These are phyloP conservation scores for Tangara arthus DNA, from an alignment of 2,797 vertebrate genomes.

Conservation along the genomic window DNA sequence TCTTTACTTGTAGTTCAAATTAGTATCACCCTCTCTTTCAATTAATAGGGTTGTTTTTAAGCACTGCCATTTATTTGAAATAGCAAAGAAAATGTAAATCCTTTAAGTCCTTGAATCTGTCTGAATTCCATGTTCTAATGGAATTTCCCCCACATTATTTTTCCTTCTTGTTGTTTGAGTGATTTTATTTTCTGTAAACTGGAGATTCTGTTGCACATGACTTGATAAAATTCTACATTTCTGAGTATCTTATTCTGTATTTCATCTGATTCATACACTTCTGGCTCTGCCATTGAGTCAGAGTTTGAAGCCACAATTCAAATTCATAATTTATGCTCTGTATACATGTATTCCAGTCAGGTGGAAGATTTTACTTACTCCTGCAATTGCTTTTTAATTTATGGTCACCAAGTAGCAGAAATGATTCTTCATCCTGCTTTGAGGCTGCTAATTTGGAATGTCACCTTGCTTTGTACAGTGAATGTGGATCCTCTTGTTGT, in stretches of 20 bases:
- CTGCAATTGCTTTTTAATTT: not conserved
- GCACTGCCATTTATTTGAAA: not conserved
- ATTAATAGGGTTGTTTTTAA: not conserved
- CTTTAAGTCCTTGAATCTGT: not conserved
- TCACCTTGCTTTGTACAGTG: not conserved
- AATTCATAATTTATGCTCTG: not conserved
- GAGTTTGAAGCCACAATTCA: not conserved
- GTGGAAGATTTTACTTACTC: not conserved
- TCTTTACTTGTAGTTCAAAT: not conserved
- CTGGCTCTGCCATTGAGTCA: not conserved
- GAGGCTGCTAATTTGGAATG: not conserved
- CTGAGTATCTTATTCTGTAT: not conserved
- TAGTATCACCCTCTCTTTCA: not conserved
- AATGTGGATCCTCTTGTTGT: not conserved
- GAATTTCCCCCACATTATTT: not conserved
- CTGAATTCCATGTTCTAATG: not conserved
- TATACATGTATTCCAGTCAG: not conserved
- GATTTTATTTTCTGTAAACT: not conserved
- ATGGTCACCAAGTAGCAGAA: not conserved
- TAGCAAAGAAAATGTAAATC: not conserved
- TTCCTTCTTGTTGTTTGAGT: not conserved
- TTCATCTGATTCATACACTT: not conserved
- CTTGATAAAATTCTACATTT: not conserved
- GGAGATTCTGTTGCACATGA: not conserved
- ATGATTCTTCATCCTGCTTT: not conserved